Base-by-base conservation (phyloP, 1,140 invertebrate species). In the Dryas iulia region DNA sequence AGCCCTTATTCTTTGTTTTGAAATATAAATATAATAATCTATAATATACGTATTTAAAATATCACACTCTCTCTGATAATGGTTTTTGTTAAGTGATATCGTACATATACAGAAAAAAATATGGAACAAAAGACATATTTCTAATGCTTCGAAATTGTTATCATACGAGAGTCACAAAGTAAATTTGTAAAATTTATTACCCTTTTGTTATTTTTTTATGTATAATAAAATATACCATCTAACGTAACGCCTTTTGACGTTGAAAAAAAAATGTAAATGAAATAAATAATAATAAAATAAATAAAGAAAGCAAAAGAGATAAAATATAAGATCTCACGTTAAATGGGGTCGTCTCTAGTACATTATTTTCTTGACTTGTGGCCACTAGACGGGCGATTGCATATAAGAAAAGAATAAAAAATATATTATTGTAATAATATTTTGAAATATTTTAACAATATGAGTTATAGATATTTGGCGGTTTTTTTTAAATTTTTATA, bases 271-370 rank as follows among this genome's bases (percentile, higher is more conserved):
- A 74, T 76, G 78, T 73, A 71, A 77, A 77, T 18, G n/a, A 54
- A 57, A 76, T 64, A 74, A 71, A 71, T 77, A 77, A 77, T 79
- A 77, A 80, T 74, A 79, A 80, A 82, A 82, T 82, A 78, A 82
- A 81, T 66, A 73, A 76, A 82, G 71, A 58, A 59, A 30, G 14
- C 33, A 31, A 68, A 72, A 71, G 63, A 74, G 66, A 80, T 79
- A 82, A 77, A 75, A 79, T 74, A 81, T 54, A 77, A 77, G 72
- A 77, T 78, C 69, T 78, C 65, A 67, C 74, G 76, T 80, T 76
- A 80, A 77, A 79, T 79, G 76, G 70, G 76, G 74, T 77, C 72
- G 68, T 75, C 68, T 61, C 59, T 67, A 76, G 78, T 77, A 78
- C 71, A 78, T 84, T 80, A 80, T 80, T 71, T 78, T 74, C 68